phyloP scores from a whole-genome alignment of 2,888 invertebrate genomes.

The Rutpela maculata region DNA sequence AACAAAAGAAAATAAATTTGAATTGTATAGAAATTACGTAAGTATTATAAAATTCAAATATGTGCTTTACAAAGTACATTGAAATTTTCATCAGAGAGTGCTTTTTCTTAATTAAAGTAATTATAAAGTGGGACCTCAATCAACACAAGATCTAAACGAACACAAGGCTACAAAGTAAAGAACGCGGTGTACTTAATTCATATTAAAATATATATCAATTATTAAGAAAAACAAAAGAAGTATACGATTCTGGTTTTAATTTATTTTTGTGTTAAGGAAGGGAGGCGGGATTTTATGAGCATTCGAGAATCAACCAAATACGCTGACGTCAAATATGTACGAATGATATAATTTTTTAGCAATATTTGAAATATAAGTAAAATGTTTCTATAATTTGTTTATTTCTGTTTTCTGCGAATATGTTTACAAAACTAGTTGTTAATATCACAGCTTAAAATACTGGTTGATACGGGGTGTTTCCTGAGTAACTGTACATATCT shows the following conservation, averaged over 20 bases:
- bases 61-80: constrained; percentile 61
- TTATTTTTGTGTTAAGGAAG: constrained; percentile 16
- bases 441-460: too few relatives aligned
- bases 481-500: too few relatives aligned
- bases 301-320: not conserved
- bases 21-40: constrained; percentile 14
- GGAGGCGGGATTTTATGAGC: not conserved
- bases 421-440: too few relatives aligned
- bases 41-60: constrained; percentile 60
- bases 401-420: too few relatives aligned
- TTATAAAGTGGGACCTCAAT: constrained; percentile 66
- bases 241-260: constrained; percentile 10
- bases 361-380: too few relatives aligned
- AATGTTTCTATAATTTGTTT: too few relatives aligned
- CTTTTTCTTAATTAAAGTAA: constrained; percentile 69
- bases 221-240: constrained; percentile 36
- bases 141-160: constrained; percentile 56
- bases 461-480: too few relatives aligned
- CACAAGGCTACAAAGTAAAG: constrained; percentile 32
- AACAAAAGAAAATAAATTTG: constrained; percentile 18
- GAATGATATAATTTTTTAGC: not conserved
- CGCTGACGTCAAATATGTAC: not conserved
- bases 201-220: constrained; percentile 36
- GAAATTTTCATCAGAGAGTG: constrained; percentile 63
- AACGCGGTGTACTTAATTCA: constrained; percentile 26